phyloP scores from a whole-genome alignment of 2,797 vertebrate species.

The Perodicticus potto region DNA sequence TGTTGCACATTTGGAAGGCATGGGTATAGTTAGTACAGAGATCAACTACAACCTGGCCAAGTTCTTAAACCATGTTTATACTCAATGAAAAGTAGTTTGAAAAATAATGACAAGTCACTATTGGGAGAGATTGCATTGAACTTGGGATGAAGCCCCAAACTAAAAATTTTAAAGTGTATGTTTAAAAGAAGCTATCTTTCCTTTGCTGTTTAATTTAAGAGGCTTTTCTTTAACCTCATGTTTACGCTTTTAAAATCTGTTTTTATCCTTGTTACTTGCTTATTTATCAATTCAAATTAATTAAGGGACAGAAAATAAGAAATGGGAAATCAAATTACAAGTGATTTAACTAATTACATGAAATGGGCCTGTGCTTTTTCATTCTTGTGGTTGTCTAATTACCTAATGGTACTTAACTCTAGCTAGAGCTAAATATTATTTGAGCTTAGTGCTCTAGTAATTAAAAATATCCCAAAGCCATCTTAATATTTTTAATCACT shows the following conservation, averaged over 20 bases:
- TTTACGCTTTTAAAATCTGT: not conserved
- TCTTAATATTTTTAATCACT: not conserved
- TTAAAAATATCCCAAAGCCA: slow-evolving; percentile 40
- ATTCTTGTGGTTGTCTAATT: slow-evolving; percentile 56
- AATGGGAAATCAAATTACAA: slow-evolving; percentile 65
- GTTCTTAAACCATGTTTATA: not conserved
- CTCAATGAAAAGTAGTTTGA: not conserved
- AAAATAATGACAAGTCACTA: not conserved
- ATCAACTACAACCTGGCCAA: not conserved
- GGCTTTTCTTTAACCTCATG: not conserved
- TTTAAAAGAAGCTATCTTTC: not conserved
- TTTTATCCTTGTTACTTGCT: not conserved
- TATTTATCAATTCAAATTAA: slow-evolving; percentile 64
- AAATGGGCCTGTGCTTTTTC: slow-evolving; percentile 6
- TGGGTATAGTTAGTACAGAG: no score
- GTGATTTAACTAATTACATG: slow-evolving; percentile 43
- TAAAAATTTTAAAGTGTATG: not conserved
- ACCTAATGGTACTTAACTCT: slow-evolving; percentile 36
- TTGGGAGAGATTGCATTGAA: not conserved
- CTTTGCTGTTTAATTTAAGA: not conserved
- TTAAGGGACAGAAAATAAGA: slow-evolving; percentile 41
- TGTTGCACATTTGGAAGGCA: not conserved
- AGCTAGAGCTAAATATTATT: slow-evolving; percentile 31
- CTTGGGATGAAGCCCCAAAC: not conserved
- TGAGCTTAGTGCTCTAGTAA: not conserved